phyloP scores from a whole-genome alignment of 2,797 vertebrate species.

The Zenarchopterus dispar region DNA sequence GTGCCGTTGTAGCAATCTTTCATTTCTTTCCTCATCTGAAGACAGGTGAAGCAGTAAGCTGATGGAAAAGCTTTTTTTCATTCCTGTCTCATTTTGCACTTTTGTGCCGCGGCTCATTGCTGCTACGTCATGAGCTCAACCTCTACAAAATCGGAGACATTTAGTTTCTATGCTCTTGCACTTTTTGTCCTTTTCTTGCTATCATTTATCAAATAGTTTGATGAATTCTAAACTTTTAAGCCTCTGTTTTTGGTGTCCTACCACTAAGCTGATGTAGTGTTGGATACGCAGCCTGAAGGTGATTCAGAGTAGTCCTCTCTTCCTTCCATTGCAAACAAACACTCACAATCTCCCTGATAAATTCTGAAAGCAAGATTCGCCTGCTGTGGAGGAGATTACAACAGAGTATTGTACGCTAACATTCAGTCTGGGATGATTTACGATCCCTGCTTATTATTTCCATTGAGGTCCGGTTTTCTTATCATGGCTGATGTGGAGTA shows the following conservation, averaged over 20 bases:
- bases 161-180: slow-evolving; percentile 37
- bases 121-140: slow-evolving; percentile 43
- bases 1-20: slow-evolving; percentile 61
- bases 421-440: slow-evolving; percentile 72
- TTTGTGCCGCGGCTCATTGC: slow-evolving; percentile 55
- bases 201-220: slow-evolving; percentile 53
- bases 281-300: slow-evolving; percentile 20
- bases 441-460: slow-evolving; percentile 71
- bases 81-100: slow-evolving; percentile 50
- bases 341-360: slow-evolving; percentile 40
- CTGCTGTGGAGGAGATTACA: slow-evolving; percentile 48
- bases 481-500: slow-evolving; percentile 48
- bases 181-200: slow-evolving; percentile 58
- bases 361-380: slow-evolving; percentile 47
- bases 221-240: slow-evolving; percentile 45
- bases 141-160: slow-evolving; percentile 37
- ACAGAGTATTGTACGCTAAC: slow-evolving; percentile 55
- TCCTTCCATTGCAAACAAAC: slow-evolving; percentile 8
- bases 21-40: slow-evolving; percentile 56
- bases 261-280: slow-evolving; percentile 6
- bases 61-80: slow-evolving; percentile 71
- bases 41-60: slow-evolving; percentile 65
- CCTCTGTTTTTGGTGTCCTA: slow-evolving; percentile 5
- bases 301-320: slow-evolving; percentile 12
- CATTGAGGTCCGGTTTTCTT: slow-evolving; percentile 63